Evolutionary conservation across 2,888 invertebrate species (phyloP).

Genomic region (Epistrophe grossulariae): DNA sequence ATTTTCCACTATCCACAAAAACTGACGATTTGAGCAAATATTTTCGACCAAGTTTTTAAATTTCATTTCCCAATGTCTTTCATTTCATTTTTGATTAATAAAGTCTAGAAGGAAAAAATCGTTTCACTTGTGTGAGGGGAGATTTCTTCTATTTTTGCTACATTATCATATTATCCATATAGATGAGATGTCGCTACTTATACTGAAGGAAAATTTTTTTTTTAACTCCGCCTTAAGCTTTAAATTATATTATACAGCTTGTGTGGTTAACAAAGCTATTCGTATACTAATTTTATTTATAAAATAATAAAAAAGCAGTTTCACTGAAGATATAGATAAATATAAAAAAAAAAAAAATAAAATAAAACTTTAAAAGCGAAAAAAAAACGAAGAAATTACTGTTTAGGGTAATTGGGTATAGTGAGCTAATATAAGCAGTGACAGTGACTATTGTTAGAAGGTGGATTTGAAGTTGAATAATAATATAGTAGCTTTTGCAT

Average conservation of each 20-base stretch:
- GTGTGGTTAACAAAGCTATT: constrained; percentile 51
- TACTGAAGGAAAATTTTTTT: constrained; percentile 1
- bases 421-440: constrained; percentile 3
- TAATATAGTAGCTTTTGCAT: background rate
- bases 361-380: constrained; percentile 22
- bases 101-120: background rate
- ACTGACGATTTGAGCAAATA: background rate
- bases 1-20: background rate
- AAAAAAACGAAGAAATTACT: constrained; percentile 1
- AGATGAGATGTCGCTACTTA: constrained; percentile 3
- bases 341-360: constrained; percentile 8
- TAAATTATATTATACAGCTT: constrained; percentile 35
- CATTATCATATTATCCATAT: constrained; percentile 13
- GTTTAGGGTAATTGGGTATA: constrained; percentile 13
- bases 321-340: background rate
- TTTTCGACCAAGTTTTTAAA: background rate
- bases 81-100: background rate
- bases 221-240: background rate
- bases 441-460: constrained; percentile 28
- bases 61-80: background rate
- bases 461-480: background rate
- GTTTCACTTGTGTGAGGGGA: background rate
- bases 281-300: constrained; percentile 60
- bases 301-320: constrained; percentile 32
- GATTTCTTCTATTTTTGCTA: background rate